Evolutionary conservation across 2,113 vertebrate species (phyloP).

Genomic region (Platysteira castanea): DNA sequence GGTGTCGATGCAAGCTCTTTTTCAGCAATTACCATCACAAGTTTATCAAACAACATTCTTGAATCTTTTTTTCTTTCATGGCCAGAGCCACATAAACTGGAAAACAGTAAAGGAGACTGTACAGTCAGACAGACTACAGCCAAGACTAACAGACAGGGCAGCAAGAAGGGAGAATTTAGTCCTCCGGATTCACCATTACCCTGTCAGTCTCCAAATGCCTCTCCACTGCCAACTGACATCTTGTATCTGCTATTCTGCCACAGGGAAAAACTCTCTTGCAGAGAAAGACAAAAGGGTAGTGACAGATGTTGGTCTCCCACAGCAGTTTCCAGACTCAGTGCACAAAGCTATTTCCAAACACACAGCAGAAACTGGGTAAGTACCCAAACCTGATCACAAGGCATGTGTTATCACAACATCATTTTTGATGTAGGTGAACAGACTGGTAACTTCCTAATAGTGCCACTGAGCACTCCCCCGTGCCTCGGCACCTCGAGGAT

Average conservation of each 20-base stretch:
- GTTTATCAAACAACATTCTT: background rate
- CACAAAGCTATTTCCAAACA: background rate
- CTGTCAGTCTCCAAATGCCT: background rate
- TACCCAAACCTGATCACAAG: background rate
- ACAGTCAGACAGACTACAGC: background rate
- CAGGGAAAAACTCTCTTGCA: background rate
- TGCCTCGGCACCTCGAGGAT: background rate
- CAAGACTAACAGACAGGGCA: background rate
- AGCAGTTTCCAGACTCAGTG: background rate
- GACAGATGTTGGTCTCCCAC: accelerated
- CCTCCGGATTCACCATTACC: background rate
- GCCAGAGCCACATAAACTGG: background rate
- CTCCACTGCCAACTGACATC: background rate
- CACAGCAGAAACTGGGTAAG: background rate
- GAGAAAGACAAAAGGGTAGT: background rate
- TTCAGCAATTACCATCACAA: background rate
- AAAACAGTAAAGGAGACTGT: background rate
- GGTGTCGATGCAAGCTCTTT: background rate
- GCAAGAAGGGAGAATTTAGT: background rate
- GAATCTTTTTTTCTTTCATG: background rate
- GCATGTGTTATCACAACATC: background rate
- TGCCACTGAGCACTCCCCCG: background rate
- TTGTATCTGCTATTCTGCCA: background rate
- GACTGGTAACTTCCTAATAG: background rate
- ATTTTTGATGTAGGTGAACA: background rate